These are phyloP conservation scores for Cartodere bifasciata DNA, from an alignment of 2,888 invertebrate species.

Conservation along the genomic window DNA sequence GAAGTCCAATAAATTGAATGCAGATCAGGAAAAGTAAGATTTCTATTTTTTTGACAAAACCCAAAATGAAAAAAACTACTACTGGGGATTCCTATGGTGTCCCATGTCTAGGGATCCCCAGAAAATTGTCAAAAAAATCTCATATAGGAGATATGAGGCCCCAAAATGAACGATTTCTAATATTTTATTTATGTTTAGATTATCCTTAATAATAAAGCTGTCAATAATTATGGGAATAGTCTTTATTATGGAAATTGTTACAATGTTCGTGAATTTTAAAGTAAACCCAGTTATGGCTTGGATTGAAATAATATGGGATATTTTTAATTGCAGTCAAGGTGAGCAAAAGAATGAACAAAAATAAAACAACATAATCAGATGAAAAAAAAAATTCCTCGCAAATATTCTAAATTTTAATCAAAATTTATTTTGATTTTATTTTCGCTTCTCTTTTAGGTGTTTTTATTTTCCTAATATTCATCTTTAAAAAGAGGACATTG, in stretches of 20 bases:
- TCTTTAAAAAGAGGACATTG: too few relatives aligned
- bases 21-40: slow-evolving; percentile 54
- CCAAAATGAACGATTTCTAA: slow-evolving; percentile 8
- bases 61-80: too few relatives aligned
- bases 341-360: too few relatives aligned
- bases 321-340: slow-evolving; percentile 57
- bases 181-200: slow-evolving; percentile 35
- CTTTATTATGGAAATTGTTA: slow-evolving; percentile 55
- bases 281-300: slow-evolving; percentile 36
- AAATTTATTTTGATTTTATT: too few relatives aligned
- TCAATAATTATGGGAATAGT: slow-evolving; percentile 71
- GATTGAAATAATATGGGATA: slow-evolving; percentile 41
- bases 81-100: too few relatives aligned
- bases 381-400: too few relatives aligned
- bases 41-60: slow-evolving; percentile 7
- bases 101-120: too few relatives aligned
- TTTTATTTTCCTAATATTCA: too few relatives aligned
- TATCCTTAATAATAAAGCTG: slow-evolving; percentile 57
- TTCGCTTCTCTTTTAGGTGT: too few relatives aligned
- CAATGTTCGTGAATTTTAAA: slow-evolving; percentile 42
- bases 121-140: too few relatives aligned
- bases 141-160: slow-evolving; percentile 6
- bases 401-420: too few relatives aligned
- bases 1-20: slow-evolving; percentile 40
- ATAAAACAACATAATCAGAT: too few relatives aligned